Conservation (phyloP, 2,888 invertebrate genomes). For the Shargacucullia verbasci region DNA sequence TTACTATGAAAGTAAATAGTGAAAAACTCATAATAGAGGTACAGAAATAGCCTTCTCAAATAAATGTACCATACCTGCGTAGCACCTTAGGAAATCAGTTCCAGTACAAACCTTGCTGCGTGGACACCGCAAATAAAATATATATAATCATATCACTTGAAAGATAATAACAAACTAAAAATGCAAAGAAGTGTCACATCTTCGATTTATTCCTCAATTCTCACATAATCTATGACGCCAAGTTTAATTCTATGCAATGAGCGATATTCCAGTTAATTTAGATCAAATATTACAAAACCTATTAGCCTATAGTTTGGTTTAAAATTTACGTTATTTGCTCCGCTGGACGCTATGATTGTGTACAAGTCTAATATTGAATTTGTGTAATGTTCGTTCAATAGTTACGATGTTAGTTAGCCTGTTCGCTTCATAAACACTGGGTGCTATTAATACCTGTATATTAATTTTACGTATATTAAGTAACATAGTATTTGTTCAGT, state of each 20-base stretch:
- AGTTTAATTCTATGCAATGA: conserved; percentile 52
- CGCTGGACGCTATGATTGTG: conserved; percentile 7
- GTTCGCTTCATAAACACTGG: neutral
- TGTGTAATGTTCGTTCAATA: conserved; percentile 12
- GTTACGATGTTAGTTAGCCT: conserved; percentile 4
- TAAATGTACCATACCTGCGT: too few relatives aligned
- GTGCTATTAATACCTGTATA: neutral
- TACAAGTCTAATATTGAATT: conserved; percentile 29
- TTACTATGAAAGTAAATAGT: too few relatives aligned
- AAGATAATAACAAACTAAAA: too few relatives aligned
- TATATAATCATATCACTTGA: too few relatives aligned
- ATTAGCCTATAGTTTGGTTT: conserved; percentile 44
- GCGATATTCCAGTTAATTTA: conserved; percentile 53
- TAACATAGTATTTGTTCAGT: too few relatives aligned
- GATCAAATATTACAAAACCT: conserved; percentile 55
- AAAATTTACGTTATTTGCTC: conserved; percentile 24
- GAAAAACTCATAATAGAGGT: too few relatives aligned
- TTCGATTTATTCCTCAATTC: neutral
- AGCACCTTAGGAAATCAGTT: too few relatives aligned
- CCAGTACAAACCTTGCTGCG: too few relatives aligned
- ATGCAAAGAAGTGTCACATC: conserved; percentile 13
- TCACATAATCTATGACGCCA: conserved; percentile 27
- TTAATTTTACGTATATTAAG: neutral
- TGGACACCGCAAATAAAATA: too few relatives aligned
- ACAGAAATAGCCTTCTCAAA: too few relatives aligned